Evolutionary conservation across 1,140 invertebrate genomes (phyloP), one percentile per base, ranked within the genome.

Genomic region (Drosophila athabasca): DNA sequence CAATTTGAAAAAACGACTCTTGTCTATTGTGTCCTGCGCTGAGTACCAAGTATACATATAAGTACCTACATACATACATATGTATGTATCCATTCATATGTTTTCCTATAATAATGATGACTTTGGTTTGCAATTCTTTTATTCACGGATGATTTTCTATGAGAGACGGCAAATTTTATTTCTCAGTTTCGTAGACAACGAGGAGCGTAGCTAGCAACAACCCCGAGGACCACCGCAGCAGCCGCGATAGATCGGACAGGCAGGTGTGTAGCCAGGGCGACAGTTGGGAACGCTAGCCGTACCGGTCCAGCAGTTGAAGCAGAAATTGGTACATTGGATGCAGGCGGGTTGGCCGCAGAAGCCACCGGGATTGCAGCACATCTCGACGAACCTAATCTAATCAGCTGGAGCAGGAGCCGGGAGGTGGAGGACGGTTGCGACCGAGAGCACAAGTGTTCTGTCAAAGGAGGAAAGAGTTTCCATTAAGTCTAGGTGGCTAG

Each of bases 321-420:
- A 89, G 15, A 87, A 87, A 52, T 88, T 83, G 0, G 84, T 88
- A 35, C 76, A 79, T 44, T 87, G 83, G 7, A 87, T 76, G 11
- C 46, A 46, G 0, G 79, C 22, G 15, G 83, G 75, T 9, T 66
- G 22, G n/a, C 60, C 62, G 24, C 82, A 87, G 29, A 62, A 79
- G 57, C 83, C 84, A 49, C 84, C 84, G 22, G 84, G 76, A 69
- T 67, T 55, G 44, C 84, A 89, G 60, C 79, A 83, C 82, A 83
- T 88, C 2, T 48, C 49, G 11, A 39, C 2, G 35, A 39, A 3
- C 9, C 8, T 3, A 35, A 9, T 35, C 9, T 3, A 35, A 9
- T 35, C 9, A 39, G 35, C 35, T 39, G 31, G 3, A 11, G 31
- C 3, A 13, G 11, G 3, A 39, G 35, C 35, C 11, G 11, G 43